These are phyloP conservation scores for Ciconia maguari DNA, from an alignment of 2,113 vertebrate genomes.

Conservation along the genomic window DNA sequence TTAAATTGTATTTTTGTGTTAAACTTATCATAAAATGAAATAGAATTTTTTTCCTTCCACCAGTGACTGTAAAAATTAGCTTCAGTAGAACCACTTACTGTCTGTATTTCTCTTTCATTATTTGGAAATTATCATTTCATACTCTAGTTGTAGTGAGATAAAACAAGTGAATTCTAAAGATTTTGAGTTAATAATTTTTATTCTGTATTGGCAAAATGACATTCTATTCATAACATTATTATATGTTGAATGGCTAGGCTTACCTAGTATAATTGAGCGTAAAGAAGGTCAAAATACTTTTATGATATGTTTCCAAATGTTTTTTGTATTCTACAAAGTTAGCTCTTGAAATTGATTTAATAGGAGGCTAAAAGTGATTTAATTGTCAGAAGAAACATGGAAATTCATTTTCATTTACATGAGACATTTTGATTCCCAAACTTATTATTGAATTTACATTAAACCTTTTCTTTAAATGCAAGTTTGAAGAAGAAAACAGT, in stretches of 20 bases:
- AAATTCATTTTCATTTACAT: not conserved
- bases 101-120: not conserved
- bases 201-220: not conserved
- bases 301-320: not conserved
- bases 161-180: not conserved
- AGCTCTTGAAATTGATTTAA: not conserved
- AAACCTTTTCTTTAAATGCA: not conserved
- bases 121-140: not conserved
- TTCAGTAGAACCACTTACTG: not conserved
- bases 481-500: not conserved
- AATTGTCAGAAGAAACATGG: not conserved
- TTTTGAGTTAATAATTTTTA: not conserved
- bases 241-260: not conserved
- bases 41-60: not conserved
- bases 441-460: not conserved
- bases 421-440: not conserved
- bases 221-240: not conserved
- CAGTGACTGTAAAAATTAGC: not conserved
- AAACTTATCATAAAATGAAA: slow-evolving; percentile 14
- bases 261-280: not conserved
- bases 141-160: not conserved
- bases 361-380: not conserved
- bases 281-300: not conserved
- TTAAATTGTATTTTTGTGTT: slow-evolving; percentile 31
- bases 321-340: not conserved